Base-by-base conservation (phyloP, 2,113 vertebrate genomes). In the Artemisiospiza belli region DNA sequence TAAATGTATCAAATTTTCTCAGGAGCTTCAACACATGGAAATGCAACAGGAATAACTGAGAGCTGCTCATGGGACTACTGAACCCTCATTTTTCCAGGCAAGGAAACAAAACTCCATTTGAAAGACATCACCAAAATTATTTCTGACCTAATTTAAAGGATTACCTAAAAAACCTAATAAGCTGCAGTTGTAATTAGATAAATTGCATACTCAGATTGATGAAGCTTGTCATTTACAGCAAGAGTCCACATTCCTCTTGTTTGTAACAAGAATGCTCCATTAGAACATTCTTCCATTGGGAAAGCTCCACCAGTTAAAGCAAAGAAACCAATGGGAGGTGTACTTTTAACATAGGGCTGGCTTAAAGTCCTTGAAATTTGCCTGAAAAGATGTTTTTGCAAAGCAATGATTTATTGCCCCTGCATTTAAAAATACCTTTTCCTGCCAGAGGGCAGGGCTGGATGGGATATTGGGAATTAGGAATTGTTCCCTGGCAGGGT, bases 121-220 rank as follows among this genome's bases (percentile, higher is more conserved):
- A 90, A 90, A 87, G 35, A n/a, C 83, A 90, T 61, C 72, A 81
- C 70, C 77, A 80, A 69, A 87, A 81, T 75, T 5, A 89, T 78
- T 93, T 72, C 89, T 92, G 86, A 92, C 78, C 61, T 94, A 94
- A 94, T 95, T 84, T 78, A 82, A 94, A 87, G 89, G 77, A 94
- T 94, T 96, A 91, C 51, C 69, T 72, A 75, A 90, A 57, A 94
- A 92, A 86, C 33, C 76, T 78, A 96, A 94, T 89, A 78, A 95
- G 91, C 61, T 92, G 52, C 11, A 2, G 49, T 28, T 41, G 49
- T 92, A 96, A 91, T 95, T 82, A 92, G 73, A 94, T 84, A 92
- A 92, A 96, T 92, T 63, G 64, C 61, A 89, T 31, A 61, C 41
- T 73, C 62, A 37, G 87, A 93, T 85, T 84, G 90, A 96, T 96